Evolutionary conservation across 2,888 invertebrate genomes (phyloP).

Genomic region (Stenotaenia linearis): DNA sequence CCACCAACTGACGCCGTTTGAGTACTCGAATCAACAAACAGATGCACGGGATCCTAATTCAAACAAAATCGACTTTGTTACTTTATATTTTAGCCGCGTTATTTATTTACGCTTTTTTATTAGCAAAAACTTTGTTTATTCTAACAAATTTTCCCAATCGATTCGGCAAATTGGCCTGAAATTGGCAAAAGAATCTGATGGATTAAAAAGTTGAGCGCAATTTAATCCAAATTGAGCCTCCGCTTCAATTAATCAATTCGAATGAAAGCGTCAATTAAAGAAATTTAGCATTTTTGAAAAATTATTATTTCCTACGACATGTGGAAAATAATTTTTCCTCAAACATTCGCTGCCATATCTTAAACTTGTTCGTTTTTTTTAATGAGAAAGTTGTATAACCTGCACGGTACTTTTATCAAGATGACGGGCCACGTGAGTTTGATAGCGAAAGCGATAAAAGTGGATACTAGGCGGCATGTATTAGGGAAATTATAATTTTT

Average conservation of each 20-base stretch:
- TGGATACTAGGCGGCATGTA: neutral
- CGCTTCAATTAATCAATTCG: neutral
- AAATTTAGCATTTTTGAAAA: no score
- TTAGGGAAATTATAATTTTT: neutral
- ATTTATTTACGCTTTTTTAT: no score
- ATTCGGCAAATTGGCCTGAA: neutral
- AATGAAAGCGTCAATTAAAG: no score
- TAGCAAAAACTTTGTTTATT: no score
- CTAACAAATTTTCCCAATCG: no score
- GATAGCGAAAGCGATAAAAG: neutral
- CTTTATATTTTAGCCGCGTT: neutral
- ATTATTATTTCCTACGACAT: neutral
- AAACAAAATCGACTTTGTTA: neutral
- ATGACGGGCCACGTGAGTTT: neutral
- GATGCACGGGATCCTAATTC: constrained; percentile 1
- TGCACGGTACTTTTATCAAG: neutral
- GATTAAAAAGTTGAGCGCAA: neutral
- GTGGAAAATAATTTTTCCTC: neutral
- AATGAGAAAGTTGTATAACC: neutral
- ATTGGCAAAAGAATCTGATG: neutral
- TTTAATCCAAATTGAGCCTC: neutral
- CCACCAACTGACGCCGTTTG: constrained; percentile 2
- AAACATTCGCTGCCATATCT: neutral
- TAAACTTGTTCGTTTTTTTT: neutral
- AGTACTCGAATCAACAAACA: neutral